Evolutionary conservation across 2,888 invertebrate genomes (phyloP), one percentile per base, ranked within the genome.

Genomic region (Zonitis immaculata): DNA sequence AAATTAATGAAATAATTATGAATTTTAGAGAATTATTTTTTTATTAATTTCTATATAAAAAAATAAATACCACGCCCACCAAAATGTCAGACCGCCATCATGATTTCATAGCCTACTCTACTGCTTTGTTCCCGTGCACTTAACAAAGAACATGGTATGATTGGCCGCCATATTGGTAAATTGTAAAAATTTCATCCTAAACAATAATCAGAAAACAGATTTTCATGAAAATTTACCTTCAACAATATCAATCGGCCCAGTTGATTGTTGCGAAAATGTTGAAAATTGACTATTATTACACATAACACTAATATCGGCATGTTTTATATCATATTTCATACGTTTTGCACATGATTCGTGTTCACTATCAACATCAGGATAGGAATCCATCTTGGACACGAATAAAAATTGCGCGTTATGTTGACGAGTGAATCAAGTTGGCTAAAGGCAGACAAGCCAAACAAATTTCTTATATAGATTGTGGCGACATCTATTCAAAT

Each of bases 321-420:
- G 72, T 62, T 64, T 63, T 58, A 66, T 46, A 66, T 75, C 75
- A 55, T 74, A 69, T 74, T 75, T 76, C 54, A 72, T 68, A 60
- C 76, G 66, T 70, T 76, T 76, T 63, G 73, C 73, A 66, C 70
- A 60, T 65, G 74, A 75, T 74, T 72, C 75, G 70, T 74, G 73
- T 73, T 74, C 73, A 32, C 32, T 39, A 65, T 67, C 67, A 65
- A 72, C 73, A 68, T 74, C 74, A 69, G 71, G 70, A 70, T 70
- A 68, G 72, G 76, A 72, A 71, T 76, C 76, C 76, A 76, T 76
- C 67, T 76, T 76, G 73, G 74, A 76, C 76, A 76, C 75, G 74
- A 75, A 74, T 73, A 71, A 72, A 68, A 67, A 55, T 51, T 35
- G 27, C 27, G 26, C 27, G n/a, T 14, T 25, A 9, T n/a, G 30